Evolutionary conservation across 2,888 invertebrate species (phyloP).

Genomic region (Argyra leucocephala): DNA sequence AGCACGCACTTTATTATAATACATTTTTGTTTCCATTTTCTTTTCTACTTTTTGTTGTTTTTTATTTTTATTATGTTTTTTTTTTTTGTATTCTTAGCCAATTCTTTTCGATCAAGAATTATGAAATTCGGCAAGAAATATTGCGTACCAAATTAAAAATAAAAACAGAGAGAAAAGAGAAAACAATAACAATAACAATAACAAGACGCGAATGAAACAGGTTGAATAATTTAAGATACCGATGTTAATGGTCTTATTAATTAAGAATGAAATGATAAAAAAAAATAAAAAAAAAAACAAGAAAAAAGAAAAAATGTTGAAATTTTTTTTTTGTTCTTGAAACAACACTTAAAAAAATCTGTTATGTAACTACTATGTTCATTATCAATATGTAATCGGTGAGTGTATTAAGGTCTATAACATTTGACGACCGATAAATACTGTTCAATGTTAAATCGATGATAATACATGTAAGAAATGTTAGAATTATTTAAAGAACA

Average conservation of each 20-base stretch:
- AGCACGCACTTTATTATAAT: neutral
- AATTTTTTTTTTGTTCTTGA: too few relatives aligned
- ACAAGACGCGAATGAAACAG: neutral
- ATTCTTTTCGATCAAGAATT: neutral
- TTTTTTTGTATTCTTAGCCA: neutral
- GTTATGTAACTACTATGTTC: too few relatives aligned
- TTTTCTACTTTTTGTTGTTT: too few relatives aligned
- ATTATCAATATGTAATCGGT: neutral
- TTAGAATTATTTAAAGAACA: neutral
- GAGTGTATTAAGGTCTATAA: neutral
- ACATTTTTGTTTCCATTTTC: too few relatives aligned
- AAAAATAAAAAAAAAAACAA: neutral
- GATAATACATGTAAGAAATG: neutral
- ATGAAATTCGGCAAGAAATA: neutral
- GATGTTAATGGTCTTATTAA: neutral
- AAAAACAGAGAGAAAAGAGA: neutral
- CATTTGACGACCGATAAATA: slow-evolving; percentile 3
- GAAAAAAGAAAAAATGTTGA: too few relatives aligned
- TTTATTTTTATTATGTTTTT: too few relatives aligned
- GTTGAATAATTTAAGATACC: neutral
- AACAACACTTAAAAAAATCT: too few relatives aligned
- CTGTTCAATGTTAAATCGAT: neutral
- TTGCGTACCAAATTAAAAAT: neutral
- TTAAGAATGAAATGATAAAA: neutral
- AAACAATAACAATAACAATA: neutral